These are phyloP conservation scores for Alosa sapidissima DNA, from an alignment of 2,797 vertebrate genomes.

Conservation along the genomic window DNA sequence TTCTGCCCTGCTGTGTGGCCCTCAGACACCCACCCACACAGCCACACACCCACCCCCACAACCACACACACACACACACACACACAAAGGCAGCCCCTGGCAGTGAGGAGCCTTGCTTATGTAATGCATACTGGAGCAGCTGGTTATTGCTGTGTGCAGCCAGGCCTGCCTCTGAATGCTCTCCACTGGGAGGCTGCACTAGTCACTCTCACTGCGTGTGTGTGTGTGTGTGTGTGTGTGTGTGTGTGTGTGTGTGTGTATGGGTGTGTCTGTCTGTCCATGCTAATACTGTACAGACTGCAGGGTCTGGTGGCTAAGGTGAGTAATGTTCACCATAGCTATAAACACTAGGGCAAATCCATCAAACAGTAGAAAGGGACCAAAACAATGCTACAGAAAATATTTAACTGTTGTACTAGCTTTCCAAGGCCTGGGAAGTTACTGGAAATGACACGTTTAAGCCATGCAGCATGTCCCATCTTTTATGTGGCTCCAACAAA, in stretches of 20 bases:
- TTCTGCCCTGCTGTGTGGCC: background rate
- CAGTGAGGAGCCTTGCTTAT: background rate
- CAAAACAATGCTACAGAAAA: too few relatives aligned
- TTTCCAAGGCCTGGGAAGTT: too few relatives aligned
- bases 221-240: background rate
- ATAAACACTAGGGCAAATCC: too few relatives aligned
- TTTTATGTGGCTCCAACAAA: too few relatives aligned
- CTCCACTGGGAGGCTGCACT: background rate
- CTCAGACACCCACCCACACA: background rate
- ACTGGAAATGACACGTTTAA: too few relatives aligned
- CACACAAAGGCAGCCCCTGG: background rate
- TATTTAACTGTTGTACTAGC: too few relatives aligned
- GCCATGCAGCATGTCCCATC: too few relatives aligned
- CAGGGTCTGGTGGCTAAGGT: too few relatives aligned
- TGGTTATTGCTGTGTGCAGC: background rate
- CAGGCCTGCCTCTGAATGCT: background rate
- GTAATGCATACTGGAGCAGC: background rate
- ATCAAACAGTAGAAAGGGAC: too few relatives aligned
- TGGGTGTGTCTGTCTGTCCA: background rate
- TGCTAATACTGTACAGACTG: too few relatives aligned
- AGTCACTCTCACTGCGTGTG: background rate
- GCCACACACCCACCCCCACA: background rate
- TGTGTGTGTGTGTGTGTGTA: slow-evolving; percentile 1
- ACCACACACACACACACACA: slow-evolving; percentile 9
- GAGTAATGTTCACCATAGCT: too few relatives aligned